A percentile compares a stretch with the other conserved stretches of the same genome.
phyloP scores from a whole-genome alignment of 2,888 invertebrate genomes.

The Psococerastis gibbosa region DNA sequence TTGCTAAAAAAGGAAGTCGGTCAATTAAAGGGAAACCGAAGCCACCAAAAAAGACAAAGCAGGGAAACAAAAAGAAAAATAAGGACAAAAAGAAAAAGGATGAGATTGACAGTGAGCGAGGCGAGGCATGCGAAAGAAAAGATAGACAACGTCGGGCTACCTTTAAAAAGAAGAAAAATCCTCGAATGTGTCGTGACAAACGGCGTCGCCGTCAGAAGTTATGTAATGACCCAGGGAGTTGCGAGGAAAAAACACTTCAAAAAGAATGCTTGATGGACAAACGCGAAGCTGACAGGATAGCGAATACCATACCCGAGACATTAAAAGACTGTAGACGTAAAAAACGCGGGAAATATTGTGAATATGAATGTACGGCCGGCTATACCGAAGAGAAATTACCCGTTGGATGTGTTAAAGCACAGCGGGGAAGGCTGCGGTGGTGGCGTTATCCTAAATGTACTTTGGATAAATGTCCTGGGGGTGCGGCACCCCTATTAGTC shows the following conservation, averaged over 20 bases:
- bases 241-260: too few species aligned
- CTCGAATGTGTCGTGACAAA: background rate
- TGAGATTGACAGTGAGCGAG: background rate
- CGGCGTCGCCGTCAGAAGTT: background rate
- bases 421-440: too few species aligned
- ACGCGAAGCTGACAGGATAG: too few species aligned
- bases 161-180: background rate
- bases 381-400: background rate
- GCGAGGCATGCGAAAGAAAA: background rate
- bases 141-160: background rate
- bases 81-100: slow-evolving; percentile 6
- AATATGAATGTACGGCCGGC: slow-evolving; percentile 2
- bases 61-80: background rate
- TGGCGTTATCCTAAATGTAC: too few species aligned
- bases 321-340: background rate
- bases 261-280: too few species aligned
- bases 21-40: background rate
- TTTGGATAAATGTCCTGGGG: background rate
- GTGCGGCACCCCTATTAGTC: background rate
- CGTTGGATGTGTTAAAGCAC: background rate
- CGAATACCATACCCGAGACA: background rate
- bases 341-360: background rate
- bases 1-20: background rate
- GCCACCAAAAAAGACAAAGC: background rate
- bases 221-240: background rate